Evolutionary conservation across 2,797 vertebrate genomes (phyloP).

Genomic region (Amazona finschi): DNA sequence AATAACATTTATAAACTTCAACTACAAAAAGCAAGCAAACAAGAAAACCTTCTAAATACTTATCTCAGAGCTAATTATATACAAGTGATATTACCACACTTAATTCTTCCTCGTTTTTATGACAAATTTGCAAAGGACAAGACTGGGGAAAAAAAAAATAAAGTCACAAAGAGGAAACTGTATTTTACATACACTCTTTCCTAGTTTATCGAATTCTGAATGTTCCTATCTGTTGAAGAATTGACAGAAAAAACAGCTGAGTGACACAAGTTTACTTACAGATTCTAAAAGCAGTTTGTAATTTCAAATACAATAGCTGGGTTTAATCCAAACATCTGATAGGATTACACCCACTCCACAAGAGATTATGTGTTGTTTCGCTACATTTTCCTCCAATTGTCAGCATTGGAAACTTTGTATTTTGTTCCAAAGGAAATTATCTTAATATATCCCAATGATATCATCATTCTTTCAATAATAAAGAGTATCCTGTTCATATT

Average conservation of each 20-base stretch:
- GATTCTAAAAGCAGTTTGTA: not conserved
- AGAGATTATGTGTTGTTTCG: slow-evolving; percentile 57
- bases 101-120: not conserved
- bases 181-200: not conserved
- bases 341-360: slow-evolving; percentile 47
- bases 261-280: not conserved
- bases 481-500: slow-evolving; percentile 27
- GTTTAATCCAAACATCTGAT: slow-evolving; percentile 70
- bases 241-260: not conserved
- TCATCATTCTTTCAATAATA: slow-evolving; percentile 19
- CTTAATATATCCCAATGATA: slow-evolving; percentile 11
- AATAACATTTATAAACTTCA: not conserved
- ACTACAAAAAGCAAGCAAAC: not conserved
- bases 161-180: not conserved
- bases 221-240: not conserved
- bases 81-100: not conserved
- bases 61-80: not conserved
- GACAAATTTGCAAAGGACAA: not conserved
- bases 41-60: not conserved
- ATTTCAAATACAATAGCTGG: slow-evolving; percentile 68
- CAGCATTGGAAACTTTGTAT: slow-evolving; percentile 53
- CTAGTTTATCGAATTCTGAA: not conserved
- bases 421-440: slow-evolving; percentile 75
- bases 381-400: slow-evolving; percentile 81
- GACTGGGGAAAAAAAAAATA: not conserved